These are phyloP conservation scores for Silurus asotus DNA, from an alignment of 2,113 vertebrate genomes.

Conservation along the genomic window DNA sequence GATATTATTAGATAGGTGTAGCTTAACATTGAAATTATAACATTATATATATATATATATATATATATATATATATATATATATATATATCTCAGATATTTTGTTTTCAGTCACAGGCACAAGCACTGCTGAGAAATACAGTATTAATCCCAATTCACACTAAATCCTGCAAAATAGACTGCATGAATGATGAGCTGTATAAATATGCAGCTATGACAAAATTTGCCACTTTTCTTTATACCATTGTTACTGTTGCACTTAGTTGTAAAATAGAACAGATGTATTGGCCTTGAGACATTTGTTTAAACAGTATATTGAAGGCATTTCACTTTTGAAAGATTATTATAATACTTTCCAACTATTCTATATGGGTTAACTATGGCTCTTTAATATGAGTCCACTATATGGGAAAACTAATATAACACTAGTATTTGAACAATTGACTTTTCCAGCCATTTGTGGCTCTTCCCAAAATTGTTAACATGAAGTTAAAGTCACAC, in stretches of 20 bases:
- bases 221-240: background rate
- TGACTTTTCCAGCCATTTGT: too few relatives aligned
- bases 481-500: too few relatives aligned
- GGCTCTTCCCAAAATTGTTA: too few relatives aligned
- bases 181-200: background rate
- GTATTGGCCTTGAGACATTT: background rate
- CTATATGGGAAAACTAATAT: too few relatives aligned
- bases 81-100: too few relatives aligned
- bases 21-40: too few relatives aligned
- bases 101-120: background rate
- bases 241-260: background rate
- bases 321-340: background rate
- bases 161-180: background rate
- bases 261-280: background rate
- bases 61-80: too few relatives aligned
- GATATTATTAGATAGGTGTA: background rate
- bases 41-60: too few relatives aligned
- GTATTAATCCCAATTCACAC: background rate
- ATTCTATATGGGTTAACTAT: background rate
- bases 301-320: background rate
- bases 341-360: background rate
- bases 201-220: background rate
- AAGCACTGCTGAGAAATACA: background rate
- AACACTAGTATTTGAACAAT: too few relatives aligned
- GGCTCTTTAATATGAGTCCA: too few relatives aligned